Conservation (phyloP, 2,113 vertebrate species). For the Accipiter virgatus region DNA sequence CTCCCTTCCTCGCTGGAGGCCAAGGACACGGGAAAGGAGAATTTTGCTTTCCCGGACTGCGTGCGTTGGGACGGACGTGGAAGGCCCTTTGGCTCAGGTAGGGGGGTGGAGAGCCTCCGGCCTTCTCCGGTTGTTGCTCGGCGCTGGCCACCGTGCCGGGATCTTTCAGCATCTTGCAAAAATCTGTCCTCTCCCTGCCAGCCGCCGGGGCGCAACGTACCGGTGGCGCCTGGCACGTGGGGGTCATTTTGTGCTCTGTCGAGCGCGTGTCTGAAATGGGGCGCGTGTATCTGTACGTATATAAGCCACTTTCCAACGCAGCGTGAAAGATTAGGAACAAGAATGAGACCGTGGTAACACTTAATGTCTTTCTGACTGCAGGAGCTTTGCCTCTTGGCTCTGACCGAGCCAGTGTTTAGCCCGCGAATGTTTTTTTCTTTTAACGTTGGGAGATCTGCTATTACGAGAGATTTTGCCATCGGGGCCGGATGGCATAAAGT, state of each 20-base stretch:
- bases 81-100: neutral
- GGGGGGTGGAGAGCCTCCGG: neutral
- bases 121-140: neutral
- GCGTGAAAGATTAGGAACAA: neutral
- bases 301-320: neutral
- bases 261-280: neutral
- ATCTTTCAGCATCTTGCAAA: neutral
- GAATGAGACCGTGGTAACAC: neutral
- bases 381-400: constrained; percentile 1
- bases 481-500: neutral
- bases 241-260: neutral
- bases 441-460: neutral
- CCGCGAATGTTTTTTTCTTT: neutral
- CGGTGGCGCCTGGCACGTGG: neutral
- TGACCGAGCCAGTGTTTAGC: neutral
- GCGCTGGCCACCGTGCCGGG: neutral
- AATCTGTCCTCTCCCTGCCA: neutral
- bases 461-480: neutral
- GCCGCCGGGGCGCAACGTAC: neutral
- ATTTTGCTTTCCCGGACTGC: neutral
- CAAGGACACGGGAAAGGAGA: neutral
- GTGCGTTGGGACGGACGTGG: neutral
- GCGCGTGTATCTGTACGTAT: neutral
- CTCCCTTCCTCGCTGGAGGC: neutral
- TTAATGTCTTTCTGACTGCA: neutral